A percentile compares a stretch with the other conserved stretches of the same genome.
Evolutionary conservation across 2,888 invertebrate genomes (phyloP).

Genomic region (Drosophila sordidula): DNA sequence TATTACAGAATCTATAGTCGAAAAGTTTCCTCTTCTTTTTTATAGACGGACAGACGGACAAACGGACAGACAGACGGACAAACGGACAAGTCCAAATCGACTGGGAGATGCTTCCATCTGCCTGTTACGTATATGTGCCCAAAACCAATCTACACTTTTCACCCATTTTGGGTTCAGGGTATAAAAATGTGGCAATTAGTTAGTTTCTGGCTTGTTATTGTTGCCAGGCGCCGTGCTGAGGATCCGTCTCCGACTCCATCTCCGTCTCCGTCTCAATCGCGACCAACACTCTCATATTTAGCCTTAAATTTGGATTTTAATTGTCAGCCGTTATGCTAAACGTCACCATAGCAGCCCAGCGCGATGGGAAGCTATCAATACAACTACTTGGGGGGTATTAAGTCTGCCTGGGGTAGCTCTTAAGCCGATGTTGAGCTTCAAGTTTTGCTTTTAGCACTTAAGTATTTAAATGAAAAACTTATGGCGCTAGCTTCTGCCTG

Average conservation of each 20-base stretch:
- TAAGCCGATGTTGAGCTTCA: slow-evolving; percentile 19
- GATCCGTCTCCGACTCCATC: background rate
- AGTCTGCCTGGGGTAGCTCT: slow-evolving; percentile 12
- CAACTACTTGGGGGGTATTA: slow-evolving; percentile 27
- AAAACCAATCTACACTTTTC: too few species aligned
- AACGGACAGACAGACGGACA: too few species aligned
- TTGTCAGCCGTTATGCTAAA: slow-evolving; percentile 27
- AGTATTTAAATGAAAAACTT: slow-evolving; percentile 30
- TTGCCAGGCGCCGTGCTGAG: background rate
- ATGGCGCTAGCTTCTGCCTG: slow-evolving; percentile 4
- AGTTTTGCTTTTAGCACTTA: slow-evolving; percentile 28
- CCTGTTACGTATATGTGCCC: too few species aligned
- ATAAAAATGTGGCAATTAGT: slow-evolving; percentile 56
- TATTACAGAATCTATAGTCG: too few species aligned
- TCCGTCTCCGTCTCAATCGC: background rate
- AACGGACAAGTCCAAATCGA: too few species aligned
- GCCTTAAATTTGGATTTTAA: slow-evolving; percentile 26
- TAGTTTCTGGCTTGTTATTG: slow-evolving; percentile 12
- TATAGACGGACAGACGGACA: too few species aligned
- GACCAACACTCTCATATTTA: slow-evolving; percentile 11
- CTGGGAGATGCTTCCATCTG: too few species aligned
- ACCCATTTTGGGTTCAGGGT: too few species aligned
- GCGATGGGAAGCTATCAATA: slow-evolving; percentile 49
- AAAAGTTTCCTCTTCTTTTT: too few species aligned
- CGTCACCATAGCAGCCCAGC: slow-evolving; percentile 33